Base-by-base conservation (phyloP, 2,797 vertebrate species). In the Eulemur coronatus region DNA sequence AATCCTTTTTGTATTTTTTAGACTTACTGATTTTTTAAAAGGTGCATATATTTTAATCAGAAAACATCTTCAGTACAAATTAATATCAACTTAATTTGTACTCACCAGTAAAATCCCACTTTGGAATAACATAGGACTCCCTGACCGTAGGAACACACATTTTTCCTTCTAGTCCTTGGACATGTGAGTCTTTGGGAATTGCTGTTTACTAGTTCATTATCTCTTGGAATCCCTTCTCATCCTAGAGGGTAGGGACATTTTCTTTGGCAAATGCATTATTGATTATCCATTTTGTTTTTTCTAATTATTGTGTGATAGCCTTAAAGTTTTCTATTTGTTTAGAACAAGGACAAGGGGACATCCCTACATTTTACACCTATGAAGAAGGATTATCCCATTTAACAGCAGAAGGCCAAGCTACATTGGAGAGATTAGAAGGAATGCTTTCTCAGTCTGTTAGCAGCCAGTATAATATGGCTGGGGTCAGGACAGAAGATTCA, bases 401-500 rank as follows among this genome's bases (percentile, higher is more conserved):
- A 95, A 99, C 99, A 0, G 97, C 98, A 9, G 99, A 99, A 98
- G 99, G 99, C 48, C 99, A 99, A 97, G 99, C 99, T 94, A 99
- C 99, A 0, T 95, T 99, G 98, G 99, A 99, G 98, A 98, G 99
- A 89, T 98, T 99, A 96, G 99, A 99, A 98, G 99, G 99, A 73
- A 99, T 99, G 99, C 95, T 99, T 81, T 99, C 99, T 78, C 98
- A 99, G 95, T 99, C 99, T 0, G 98, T 99, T 28, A 98, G 99
- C 70, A 99, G 99, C 84, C 99, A 99, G 97, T 99, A 99, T 98
- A 99, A 99, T 98, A 99, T 99, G 99, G 99, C 99, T 0, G 99
- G 99, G 0, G 99, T 99, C 76, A 98, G 99, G 46, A 99, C 99
- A 0, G 99, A 99, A 30, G 99, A 99, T 17, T 98, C 99, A 0